These are phyloP conservation scores for Thripadectes ignobilis DNA, from an alignment of 2,797 vertebrate species.

Conservation along the genomic window DNA sequence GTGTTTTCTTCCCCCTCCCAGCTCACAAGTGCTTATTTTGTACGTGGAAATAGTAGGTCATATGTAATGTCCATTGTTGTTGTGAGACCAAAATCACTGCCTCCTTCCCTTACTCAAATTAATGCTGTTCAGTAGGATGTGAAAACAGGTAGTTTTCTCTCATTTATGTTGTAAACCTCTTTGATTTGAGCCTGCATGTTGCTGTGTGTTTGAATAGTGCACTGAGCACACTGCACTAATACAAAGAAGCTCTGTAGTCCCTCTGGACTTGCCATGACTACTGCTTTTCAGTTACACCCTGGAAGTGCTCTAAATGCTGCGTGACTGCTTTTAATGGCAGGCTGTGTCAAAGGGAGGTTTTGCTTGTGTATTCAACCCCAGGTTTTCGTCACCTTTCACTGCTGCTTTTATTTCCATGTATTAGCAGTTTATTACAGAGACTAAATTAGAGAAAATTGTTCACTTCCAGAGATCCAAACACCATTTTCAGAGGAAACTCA, in stretches of 20 bases:
- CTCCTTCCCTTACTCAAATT: neutral
- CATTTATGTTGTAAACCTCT: neutral
- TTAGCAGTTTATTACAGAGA: neutral
- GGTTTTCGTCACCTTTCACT: neutral
- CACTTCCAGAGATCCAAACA: constrained; percentile 92
- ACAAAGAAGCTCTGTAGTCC: neutral
- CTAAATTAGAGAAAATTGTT: constrained; percentile 46
- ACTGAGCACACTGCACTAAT: neutral
- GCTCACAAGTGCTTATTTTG: neutral
- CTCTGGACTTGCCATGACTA: neutral
- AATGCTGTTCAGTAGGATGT: neutral
- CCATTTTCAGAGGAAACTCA: constrained; percentile 97
- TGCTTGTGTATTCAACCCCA: neutral
- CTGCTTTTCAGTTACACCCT: neutral
- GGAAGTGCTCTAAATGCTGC: neutral
- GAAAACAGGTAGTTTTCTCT: neutral
- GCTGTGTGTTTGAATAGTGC: neutral
- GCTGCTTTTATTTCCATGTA: neutral
- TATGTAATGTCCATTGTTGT: neutral
- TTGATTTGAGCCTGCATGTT: neutral
- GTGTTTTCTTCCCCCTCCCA: neutral
- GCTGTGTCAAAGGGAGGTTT: neutral
- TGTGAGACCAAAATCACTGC: neutral
- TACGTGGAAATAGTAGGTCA: neutral
- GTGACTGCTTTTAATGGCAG: neutral